These are phyloP conservation scores for Salpingus planirostris DNA, from an alignment of 2,888 invertebrate genomes.

Conservation along the genomic window DNA sequence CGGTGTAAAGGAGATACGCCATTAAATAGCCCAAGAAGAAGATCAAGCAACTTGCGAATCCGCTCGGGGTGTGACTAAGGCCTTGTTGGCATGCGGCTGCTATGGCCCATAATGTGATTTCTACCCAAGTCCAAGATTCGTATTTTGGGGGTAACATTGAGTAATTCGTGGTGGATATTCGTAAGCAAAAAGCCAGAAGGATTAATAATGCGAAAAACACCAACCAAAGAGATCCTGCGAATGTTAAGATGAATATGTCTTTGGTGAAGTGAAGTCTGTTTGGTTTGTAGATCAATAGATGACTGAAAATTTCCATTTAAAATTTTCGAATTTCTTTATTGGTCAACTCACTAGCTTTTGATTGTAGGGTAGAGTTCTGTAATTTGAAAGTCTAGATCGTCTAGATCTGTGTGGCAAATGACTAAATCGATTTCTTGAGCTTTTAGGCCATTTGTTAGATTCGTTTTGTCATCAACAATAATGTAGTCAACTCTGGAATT, in stretches of 20 bases:
- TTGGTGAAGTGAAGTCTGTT: conserved; percentile 24
- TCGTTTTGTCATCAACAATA: no score
- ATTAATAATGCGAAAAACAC: conserved; percentile 26
- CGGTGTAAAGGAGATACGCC: conserved; percentile 32
- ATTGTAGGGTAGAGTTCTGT: no score
- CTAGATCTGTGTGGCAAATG: no score
- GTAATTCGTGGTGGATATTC: conserved; percentile 24
- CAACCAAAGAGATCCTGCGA: conserved; percentile 32
- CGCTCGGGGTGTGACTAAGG: conserved; percentile 28
- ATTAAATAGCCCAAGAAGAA: conserved; percentile 31
- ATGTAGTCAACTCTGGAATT: no score
- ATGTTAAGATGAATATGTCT: conserved; percentile 34
- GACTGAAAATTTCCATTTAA: no score
- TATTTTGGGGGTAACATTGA: conserved; percentile 19
- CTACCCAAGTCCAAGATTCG: conserved; percentile 30
- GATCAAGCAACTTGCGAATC: conserved; percentile 27
- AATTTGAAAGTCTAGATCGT: no score
- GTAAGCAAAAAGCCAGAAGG: conserved; percentile 25
- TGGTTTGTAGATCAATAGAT: conserved; percentile 26
- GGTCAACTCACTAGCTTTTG: no score
- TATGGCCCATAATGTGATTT: conserved; percentile 34
- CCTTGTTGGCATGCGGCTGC: conserved; percentile 38
- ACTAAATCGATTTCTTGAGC: no score
- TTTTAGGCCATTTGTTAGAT: no score
- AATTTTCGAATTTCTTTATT: no score